These are phyloP conservation scores for Eublepharis macularius DNA, from an alignment of 2,113 vertebrate species.

Conservation along the genomic window DNA sequence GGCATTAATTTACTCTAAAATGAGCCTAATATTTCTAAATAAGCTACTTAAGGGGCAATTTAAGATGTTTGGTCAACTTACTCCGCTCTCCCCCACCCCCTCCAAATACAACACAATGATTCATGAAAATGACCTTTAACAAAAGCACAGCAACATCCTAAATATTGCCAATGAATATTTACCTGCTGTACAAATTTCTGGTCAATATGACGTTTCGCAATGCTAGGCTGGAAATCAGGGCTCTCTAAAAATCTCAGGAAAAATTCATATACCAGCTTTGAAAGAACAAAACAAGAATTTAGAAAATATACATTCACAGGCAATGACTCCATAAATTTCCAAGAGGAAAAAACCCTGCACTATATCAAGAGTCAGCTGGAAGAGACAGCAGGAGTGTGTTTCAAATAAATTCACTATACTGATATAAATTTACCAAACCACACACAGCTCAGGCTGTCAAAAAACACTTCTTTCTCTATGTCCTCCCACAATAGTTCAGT, in stretches of 20 bases:
- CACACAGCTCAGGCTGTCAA: neutral
- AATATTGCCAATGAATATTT: conserved; percentile 37
- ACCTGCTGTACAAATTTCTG: conserved; percentile 99
- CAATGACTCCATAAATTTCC: neutral
- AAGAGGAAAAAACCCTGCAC: neutral
- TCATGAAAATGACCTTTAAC: neutral
- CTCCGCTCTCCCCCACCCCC: neutral
- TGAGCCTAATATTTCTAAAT: neutral
- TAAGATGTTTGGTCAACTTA: neutral
- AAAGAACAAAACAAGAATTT: conserved; percentile 44
- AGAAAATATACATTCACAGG: neutral
- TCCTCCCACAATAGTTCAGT: neutral
- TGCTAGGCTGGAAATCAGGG: conserved; percentile 95
- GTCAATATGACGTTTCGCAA: conserved; percentile 94
- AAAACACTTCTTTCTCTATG: neutral
- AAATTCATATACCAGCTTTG: conserved; percentile 96
- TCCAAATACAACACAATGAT: neutral
- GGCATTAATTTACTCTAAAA: neutral
- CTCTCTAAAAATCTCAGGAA: conserved; percentile 97
- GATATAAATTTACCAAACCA: neutral
- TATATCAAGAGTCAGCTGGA: neutral
- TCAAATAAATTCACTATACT: neutral
- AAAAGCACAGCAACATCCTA: neutral
- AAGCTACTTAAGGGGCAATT: neutral
- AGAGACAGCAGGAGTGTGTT: neutral